Evolutionary conservation across 1,140 invertebrate species (phyloP), one percentile per base, ranked within the genome.

Genomic region (Lucilia sericata): DNA sequence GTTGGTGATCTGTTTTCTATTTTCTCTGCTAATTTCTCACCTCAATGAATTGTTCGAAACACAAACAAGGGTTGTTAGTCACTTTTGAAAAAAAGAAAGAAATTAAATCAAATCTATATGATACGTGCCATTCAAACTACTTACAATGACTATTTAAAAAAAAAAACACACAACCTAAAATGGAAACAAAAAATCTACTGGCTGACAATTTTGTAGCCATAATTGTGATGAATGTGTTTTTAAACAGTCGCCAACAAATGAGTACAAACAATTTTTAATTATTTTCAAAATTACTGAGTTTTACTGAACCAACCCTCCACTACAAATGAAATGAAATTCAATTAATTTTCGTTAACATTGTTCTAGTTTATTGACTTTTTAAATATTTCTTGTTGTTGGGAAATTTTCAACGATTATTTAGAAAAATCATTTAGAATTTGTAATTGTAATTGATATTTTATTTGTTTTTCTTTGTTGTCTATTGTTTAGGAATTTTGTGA

Each of bases 361-460:
- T 42, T 42, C 42, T 42, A 42, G 42, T 42, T 42, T 42, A 42
- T 42, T 21, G n/a, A 70, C n/a, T 70, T 70, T 70, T 70, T 55
- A 5, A 55, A 7, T 55, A 3, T 21, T 21, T 21, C 25, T 70
- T 70, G n/a, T 14, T 70, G n/a, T 5, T 21, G 0, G 65, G 9
- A 25, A 21, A 12, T 70, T 70, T n/a, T 55, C 8, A 17, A 55
- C 51, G 17, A 55, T 70, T 70, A 19, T 70, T 70, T 19, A 60
- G n/a, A 60, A 70, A 21, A 70, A 70, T 70, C 21, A 70, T 70
- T 70, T 21, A 70, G 21, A 3, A 10, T 7, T 70, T 70, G 9
- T 70, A 70, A 70, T 21, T 70, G n/a, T 70, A 70, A 70, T 21
- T 70, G n/a, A 70, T 70, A 21, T 70, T 70, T 70, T 70, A 70